Conservation (phyloP, 2,797 vertebrate genomes). For the Vespertilio murinus region DNA sequence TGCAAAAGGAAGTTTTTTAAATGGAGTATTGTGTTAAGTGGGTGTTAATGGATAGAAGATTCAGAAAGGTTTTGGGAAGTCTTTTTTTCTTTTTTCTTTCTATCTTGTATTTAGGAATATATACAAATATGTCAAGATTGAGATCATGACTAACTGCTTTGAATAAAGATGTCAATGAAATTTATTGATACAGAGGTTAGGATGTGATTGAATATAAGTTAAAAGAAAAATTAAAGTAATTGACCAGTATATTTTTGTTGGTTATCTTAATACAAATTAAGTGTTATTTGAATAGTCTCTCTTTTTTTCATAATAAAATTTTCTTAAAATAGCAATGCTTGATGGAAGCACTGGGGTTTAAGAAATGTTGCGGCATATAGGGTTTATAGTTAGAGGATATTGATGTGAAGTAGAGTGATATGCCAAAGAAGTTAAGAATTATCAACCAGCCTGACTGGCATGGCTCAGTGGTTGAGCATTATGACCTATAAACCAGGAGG, state of each 20-base stretch:
- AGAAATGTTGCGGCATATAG: conserved; percentile 18
- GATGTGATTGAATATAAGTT: conserved; percentile 40
- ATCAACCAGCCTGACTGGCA: neutral
- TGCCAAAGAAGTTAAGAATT: neutral
- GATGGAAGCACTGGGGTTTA: neutral
- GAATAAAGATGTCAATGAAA: conserved; percentile 46
- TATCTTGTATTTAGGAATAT: conserved; percentile 13
- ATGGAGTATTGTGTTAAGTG: neutral
- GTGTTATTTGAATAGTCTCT: conserved; percentile 26
- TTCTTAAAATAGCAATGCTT: conserved; percentile 33
- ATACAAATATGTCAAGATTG: neutral
- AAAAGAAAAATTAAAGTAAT: conserved; percentile 48
- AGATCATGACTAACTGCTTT: conserved; percentile 41
- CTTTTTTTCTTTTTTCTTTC: neutral
- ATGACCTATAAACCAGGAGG: too few relatives aligned
- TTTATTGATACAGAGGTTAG: conserved; percentile 47
- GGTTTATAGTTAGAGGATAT: conserved; percentile 14
- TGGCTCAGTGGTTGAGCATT: too few relatives aligned
- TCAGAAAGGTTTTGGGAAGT: neutral
- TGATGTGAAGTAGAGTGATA: conserved; percentile 18
- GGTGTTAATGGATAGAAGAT: neutral
- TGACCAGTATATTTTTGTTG: conserved; percentile 7
- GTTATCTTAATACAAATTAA: conserved; percentile 52
- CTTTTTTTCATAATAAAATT: conserved; percentile 30
- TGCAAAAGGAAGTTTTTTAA: conserved; percentile 24